Conservation (phyloP, 2,888 invertebrate species). For the Drosophila cracens region DNA sequence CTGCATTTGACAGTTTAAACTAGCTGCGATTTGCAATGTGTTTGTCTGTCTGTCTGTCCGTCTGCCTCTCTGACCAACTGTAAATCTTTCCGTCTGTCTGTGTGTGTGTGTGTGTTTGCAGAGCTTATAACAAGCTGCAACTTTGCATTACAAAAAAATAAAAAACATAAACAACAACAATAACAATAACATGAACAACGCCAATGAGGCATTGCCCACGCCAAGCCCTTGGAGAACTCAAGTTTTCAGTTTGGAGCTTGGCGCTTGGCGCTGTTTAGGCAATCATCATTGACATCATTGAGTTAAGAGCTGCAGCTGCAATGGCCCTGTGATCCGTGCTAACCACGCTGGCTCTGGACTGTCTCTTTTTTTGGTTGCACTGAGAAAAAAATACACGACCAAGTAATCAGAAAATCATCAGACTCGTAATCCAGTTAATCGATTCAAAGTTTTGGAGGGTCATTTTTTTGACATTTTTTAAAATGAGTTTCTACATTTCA, state of each 20-base stretch:
- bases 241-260: conserved; percentile 1
- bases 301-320: conserved; percentile 14
- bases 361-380: not conserved
- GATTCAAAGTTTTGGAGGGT: not conserved
- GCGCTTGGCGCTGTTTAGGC: conserved; percentile 3
- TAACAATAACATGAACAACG: conserved; percentile 27
- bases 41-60: not conserved
- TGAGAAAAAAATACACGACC: not conserved
- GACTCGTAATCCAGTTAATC: not conserved
- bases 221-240: conserved; percentile 59
- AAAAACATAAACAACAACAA: conserved; percentile 23
- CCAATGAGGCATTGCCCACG: conserved; percentile 63
- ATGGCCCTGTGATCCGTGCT: conserved; percentile 5
- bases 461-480: not conserved
- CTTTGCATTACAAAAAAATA: conserved; percentile 20
- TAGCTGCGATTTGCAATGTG: conserved; percentile 14
- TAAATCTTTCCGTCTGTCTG: not conserved
- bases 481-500: not conserved
- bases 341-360: conserved; percentile 44
- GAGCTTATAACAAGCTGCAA: conserved; percentile 15
- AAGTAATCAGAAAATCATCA: not conserved
- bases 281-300: conserved; percentile 18
- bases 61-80: not conserved
- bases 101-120: not conserved
- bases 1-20: conserved; percentile 35